Evolutionary conservation across 2,797 vertebrate genomes (phyloP), one percentile per base, ranked within the genome.

Genomic region (Geotrypetes seraphini): DNA sequence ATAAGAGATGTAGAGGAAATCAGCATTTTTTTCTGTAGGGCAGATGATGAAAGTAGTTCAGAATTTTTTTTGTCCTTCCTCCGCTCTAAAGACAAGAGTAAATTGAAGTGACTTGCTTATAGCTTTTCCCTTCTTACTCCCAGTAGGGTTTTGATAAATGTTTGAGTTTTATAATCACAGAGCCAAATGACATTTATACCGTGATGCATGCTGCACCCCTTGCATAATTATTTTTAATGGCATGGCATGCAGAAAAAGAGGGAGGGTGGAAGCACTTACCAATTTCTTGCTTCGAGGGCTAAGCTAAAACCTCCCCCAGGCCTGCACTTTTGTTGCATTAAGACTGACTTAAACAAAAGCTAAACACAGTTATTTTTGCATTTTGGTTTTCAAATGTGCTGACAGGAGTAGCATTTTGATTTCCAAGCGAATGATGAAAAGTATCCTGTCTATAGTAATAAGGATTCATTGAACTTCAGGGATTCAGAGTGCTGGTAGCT

Each of bases 101-200:
- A 47, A 22, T 31, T 35, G 47, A 30, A 57, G 62, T 43, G 57
- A 6, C 40, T 42, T 18, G 36, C 52, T 47, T n/a, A 19, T 36
- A 54, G 61, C 66, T 62, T 47, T 54, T 63, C 56, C 46, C 0
- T 49, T 59, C 56, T 60, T 52, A 69, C 79, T 74, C 0, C 25
- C 57, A 75, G 79, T 73, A 11, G 29, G 66, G 60, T 76, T 79
- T 78, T 83, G 76, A 75, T 75, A 73, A 79, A 75, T 57, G 76
- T 49, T 73, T 78, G 73, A 73, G 73, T 79, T 76, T n/a, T 72
- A 40, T 66, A 71, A 75, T 72, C 71, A 75, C 74, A 75, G 78
- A 78, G 64, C 63, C 71, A 72, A 75, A 68, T 66, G 79, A 62
- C 76, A 49, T 75, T 78, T 76, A 63, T 66, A 64, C 64, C 46